A percentile compares a stretch with the other conserved stretches of the same genome.
Conservation (phyloP, 1,140 invertebrate genomes). For the Phymastichus coffea region DNA sequence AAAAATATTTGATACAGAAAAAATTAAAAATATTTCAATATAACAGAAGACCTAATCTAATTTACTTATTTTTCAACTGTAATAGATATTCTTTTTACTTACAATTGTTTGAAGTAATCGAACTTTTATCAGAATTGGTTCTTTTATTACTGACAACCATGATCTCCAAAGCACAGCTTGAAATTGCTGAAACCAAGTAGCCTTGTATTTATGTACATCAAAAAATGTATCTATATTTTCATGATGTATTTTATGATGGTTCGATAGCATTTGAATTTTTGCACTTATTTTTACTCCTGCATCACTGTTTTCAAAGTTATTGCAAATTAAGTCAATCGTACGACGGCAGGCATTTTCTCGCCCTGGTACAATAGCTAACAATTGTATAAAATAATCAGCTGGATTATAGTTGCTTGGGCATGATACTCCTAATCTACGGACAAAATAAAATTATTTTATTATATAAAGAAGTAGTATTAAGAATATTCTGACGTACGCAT, state of each 20-base stretch:
- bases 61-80: too few species aligned
- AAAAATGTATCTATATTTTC: too few species aligned
- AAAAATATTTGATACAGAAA: too few species aligned
- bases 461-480: too few species aligned
- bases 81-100: too few species aligned
- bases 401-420: conserved; percentile 91
- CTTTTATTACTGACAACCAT: conserved; percentile 83
- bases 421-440: conserved; percentile 67
- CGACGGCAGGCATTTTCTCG: conserved; percentile 73
- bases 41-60: too few species aligned
- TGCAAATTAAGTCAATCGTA: conserved; percentile 76
- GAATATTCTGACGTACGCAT: too few species aligned
- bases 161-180: conserved; percentile 86
- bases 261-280: too few species aligned
- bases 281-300: conserved; percentile 59
- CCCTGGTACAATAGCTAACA: conserved; percentile 83
- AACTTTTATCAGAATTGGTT: conserved; percentile 87
- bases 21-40: too few species aligned
- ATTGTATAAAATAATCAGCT: conserved; percentile 92
- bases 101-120: conserved; percentile 86
- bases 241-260: too few species aligned
- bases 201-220: conserved; percentile 70
- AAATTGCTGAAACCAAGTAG: conserved; percentile 86
- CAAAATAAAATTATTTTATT: not conserved
- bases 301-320: conserved; percentile 68